Evolutionary conservation across 2,113 vertebrate genomes (phyloP).

Genomic region (Silurus asotus): DNA sequence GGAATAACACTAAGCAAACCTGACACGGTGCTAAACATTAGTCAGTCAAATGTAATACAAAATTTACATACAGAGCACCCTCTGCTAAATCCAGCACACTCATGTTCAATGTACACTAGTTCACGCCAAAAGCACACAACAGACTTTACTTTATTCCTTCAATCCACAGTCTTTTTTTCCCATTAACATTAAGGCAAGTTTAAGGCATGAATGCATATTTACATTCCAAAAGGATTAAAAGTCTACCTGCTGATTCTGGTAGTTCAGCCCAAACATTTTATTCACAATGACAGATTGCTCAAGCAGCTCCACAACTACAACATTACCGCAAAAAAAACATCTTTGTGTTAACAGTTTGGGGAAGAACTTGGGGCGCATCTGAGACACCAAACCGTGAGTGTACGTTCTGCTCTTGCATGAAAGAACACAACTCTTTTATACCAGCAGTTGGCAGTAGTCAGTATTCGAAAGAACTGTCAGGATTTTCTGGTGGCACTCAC

Average conservation of each 20-base stretch:
- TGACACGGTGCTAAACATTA: not conserved
- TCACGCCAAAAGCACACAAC: not conserved
- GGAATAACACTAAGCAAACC: not conserved
- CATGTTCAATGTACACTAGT: not conserved
- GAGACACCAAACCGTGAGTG: no score
- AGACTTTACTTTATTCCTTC: not conserved
- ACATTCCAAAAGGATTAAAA: slow-evolving; percentile 28
- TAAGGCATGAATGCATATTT: slow-evolving; percentile 9
- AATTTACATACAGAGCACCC: not conserved
- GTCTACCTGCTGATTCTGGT: slow-evolving; percentile 6
- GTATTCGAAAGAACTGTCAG: no score
- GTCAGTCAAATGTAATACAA: not conserved
- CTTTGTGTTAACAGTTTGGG: no score
- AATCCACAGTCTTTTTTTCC: not conserved
- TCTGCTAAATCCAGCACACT: not conserved
- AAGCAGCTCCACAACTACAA: not conserved
- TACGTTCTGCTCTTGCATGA: no score
- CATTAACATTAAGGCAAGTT: not conserved
- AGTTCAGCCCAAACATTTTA: slow-evolving; percentile 13
- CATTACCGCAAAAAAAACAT: not conserved
- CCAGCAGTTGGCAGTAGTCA: no score
- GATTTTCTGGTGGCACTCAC: no score
- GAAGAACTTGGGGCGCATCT: no score
- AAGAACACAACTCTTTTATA: no score
- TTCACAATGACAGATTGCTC: not conserved